phyloP scores from a whole-genome alignment of 2,888 invertebrate genomes.

The Melanostoma mellinum region DNA sequence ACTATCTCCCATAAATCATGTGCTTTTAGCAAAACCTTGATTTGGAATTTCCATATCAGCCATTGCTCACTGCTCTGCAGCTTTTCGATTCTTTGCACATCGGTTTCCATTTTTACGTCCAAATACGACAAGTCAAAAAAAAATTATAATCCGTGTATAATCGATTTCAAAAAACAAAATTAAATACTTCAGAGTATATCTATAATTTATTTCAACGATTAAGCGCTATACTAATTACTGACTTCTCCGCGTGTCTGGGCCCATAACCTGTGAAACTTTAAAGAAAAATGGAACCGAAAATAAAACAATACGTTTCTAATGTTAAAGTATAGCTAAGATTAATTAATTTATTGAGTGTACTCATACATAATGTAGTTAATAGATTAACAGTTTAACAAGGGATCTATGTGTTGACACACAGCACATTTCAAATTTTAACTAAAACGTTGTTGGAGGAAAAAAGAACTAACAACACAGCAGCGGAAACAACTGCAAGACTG shows the following conservation, averaged over 20 bases:
- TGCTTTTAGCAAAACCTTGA: slow-evolving; percentile 32
- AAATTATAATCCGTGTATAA: slow-evolving; percentile 1
- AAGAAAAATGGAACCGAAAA: too few species aligned
- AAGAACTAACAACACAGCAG: too few species aligned
- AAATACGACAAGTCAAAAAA: slow-evolving; percentile 7
- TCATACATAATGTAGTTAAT: too few species aligned
- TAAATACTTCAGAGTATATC: slow-evolving; percentile 2
- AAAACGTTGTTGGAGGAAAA: too few species aligned
- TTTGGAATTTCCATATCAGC: slow-evolving; percentile 76
- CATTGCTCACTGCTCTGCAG: slow-evolving; percentile 19
- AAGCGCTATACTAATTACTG: not conserved
- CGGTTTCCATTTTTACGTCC: slow-evolving; percentile 30
- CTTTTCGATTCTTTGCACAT: slow-evolving; percentile 26
- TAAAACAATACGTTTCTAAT: too few species aligned
- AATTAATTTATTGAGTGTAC: too few species aligned
- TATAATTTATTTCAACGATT: not conserved
- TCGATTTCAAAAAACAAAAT: not conserved
- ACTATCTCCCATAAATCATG: slow-evolving; percentile 26
- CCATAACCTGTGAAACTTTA: not conserved
- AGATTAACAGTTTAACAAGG: too few species aligned
- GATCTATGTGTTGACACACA: too few species aligned
- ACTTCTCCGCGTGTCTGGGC: slow-evolving; percentile 1
- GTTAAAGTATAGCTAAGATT: too few species aligned
- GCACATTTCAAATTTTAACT: too few species aligned
- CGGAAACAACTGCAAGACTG: too few species aligned